Conservation (phyloP, 2,113 vertebrate species). For the Abramis brama region DNA sequence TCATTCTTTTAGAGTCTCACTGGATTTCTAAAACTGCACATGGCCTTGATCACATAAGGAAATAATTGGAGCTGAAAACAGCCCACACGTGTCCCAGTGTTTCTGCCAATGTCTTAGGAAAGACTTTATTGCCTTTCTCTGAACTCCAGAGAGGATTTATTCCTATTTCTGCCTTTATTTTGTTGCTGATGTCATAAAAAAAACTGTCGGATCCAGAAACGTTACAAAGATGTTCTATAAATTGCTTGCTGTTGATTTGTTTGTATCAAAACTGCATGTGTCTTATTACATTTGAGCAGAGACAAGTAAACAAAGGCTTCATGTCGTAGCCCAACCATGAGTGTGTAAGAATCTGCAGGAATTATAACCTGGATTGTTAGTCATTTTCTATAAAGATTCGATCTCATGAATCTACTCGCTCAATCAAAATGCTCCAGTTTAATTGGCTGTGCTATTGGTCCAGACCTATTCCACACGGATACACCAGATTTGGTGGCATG, state of each 20-base stretch:
- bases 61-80: slow-evolving; percentile 48
- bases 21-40: slow-evolving; percentile 40
- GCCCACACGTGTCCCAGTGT: slow-evolving; percentile 51
- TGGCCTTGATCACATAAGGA: slow-evolving; percentile 56
- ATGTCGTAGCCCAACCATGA: background rate
- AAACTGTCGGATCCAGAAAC: background rate
- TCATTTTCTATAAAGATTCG: background rate
- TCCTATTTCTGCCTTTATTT: slow-evolving; percentile 34
- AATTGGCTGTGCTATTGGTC: background rate
- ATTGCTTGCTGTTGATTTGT: slow-evolving; percentile 1
- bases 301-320: slow-evolving; percentile 13
- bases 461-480: background rate
- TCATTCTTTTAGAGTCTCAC: slow-evolving; percentile 11
- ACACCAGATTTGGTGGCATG: background rate
- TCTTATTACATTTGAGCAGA: background rate
- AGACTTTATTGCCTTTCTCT: slow-evolving; percentile 42
- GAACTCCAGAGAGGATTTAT: slow-evolving; percentile 42
- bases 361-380: background rate
- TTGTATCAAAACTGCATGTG: background rate
- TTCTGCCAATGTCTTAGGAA: slow-evolving; percentile 51
- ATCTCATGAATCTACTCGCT: background rate
- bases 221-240: background rate
- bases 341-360: background rate
- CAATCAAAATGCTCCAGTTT: background rate
- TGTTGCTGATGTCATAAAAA: slow-evolving; percentile 44